A percentile compares a stretch with the other conserved stretches of the same genome.
Conservation (phyloP, 2,113 vertebrate species). For the Psittacula cyanocephala region DNA sequence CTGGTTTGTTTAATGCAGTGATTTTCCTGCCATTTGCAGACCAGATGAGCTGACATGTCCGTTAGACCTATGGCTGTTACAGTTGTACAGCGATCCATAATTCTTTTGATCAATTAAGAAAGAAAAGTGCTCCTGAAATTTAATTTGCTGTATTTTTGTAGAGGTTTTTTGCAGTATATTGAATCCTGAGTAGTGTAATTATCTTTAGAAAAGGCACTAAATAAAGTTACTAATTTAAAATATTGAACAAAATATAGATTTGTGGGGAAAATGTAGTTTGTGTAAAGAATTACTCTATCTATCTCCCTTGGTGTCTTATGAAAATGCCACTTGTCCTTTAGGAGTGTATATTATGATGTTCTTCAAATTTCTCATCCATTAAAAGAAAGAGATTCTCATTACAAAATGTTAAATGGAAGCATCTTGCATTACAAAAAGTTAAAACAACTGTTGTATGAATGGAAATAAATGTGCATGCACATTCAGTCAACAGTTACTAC, state of each 20-base stretch:
- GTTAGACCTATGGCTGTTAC: neutral
- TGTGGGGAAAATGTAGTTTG: neutral
- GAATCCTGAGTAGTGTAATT: constrained; percentile 8
- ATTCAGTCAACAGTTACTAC: neutral
- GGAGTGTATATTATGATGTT: neutral
- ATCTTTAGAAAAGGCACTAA: constrained; percentile 24
- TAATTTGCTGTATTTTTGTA: neutral
- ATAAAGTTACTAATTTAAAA: constrained; percentile 42
- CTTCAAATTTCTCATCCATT: neutral
- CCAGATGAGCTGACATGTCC: neutral
- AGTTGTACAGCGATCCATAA: neutral
- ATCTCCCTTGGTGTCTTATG: neutral
- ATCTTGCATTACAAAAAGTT: neutral
- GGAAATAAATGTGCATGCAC: neutral
- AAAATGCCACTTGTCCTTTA: neutral
- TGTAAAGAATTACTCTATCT: neutral
- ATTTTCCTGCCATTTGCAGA: neutral
- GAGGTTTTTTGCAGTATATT: neutral
- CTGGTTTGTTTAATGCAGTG: neutral
- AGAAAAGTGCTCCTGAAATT: constrained; percentile 13
- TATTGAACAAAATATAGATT: constrained; percentile 34
- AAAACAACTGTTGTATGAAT: neutral
- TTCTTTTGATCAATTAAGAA: constrained; percentile 41
- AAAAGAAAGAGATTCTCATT: neutral
- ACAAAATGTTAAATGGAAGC: neutral